Percentiles rank a stretch among this genome's conserved stretches.
Conservation (phyloP, 2,888 invertebrate species). For the Parochlus steinenii region DNA sequence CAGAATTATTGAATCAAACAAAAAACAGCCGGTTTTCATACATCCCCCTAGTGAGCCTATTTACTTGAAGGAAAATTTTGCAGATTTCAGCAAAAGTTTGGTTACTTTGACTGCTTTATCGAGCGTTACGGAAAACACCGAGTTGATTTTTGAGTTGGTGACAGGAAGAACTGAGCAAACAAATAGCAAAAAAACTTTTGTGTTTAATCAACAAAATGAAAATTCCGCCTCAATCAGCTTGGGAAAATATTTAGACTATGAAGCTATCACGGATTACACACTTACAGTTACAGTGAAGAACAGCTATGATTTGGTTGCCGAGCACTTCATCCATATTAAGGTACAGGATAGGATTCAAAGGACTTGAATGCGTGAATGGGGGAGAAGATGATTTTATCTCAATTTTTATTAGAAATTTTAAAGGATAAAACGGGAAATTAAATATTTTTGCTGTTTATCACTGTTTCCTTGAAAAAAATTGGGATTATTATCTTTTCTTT, state of each 20-base stretch:
- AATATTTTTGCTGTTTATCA: no score
- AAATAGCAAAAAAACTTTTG: conserved; percentile 63
- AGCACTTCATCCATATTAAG: conserved; percentile 59
- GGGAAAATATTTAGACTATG: conserved; percentile 64
- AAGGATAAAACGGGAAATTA: no score
- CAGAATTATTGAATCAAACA: conserved; percentile 71
- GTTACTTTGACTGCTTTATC: conserved; percentile 59
- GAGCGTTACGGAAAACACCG: conserved; percentile 55
- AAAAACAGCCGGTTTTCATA: conserved; percentile 63
- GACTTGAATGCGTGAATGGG: no score
- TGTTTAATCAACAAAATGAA: conserved; percentile 44
- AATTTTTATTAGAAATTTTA: no score
- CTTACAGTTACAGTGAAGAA: conserved; percentile 71
- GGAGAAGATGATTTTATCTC: no score
- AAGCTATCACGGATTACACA: conserved; percentile 67
- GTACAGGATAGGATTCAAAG: no score
- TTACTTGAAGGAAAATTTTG: conserved; percentile 54
- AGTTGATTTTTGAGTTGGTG: conserved; percentile 62
- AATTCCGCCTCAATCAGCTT: conserved; percentile 58
- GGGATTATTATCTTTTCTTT: no score
- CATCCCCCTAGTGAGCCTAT: conserved; percentile 42
- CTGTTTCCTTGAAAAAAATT: no score
- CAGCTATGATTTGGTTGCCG: conserved; percentile 60
- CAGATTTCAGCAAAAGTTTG: conserved; percentile 51
- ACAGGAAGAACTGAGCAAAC: conserved; percentile 74